Evolutionary conservation across 2,888 invertebrate genomes (phyloP), one percentile per base, ranked within the genome.

Genomic region (Apamea crenata): DNA sequence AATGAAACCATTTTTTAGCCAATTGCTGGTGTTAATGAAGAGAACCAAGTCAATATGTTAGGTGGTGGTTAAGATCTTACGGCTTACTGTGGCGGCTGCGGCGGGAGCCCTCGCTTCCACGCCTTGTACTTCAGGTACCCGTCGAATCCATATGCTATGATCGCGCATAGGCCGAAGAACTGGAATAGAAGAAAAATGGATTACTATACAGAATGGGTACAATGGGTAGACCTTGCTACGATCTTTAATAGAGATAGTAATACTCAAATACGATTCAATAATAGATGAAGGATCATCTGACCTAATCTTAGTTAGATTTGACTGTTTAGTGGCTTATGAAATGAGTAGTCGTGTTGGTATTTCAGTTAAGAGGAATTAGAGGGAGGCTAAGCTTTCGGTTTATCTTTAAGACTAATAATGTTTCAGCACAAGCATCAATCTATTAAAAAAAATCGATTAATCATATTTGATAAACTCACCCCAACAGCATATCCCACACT

Each of bases 101-200:
- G 98, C 29, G 98, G 97, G 77, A 97, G 97, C 0, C 98, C 98
- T 77, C 97, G 95, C 91, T 97, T 97, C 90, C 98, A 97, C 0
- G 97, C 98, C 88, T 97, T 97, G 94, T 97, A 99, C 92, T 99
- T 99, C 66, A 98, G 93, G 95, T 97, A 99, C 2, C 98, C 98
- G 91, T 99, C 99, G 87, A 98, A 97, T 2, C 98, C 98, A 93
- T 99, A 99, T 0, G 97, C 97, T 74, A 98, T 95, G 97, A 99
- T 98, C 0, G 98, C 98, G 88, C 98, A 97, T 88, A 98, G 98
- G n/a, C 99, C 99, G 92, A 99, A 99, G 94, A 99, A 98, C 99
- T 99, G 96, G 56, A 97, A 95, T 78, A 73, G 40, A 53, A 67
- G 44, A 71, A 50, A 8, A n/a, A 32, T 36, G 3, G 6, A n/a